These are phyloP conservation scores for Lasiommata megera DNA, from an alignment of 2,888 invertebrate genomes.

Conservation along the genomic window DNA sequence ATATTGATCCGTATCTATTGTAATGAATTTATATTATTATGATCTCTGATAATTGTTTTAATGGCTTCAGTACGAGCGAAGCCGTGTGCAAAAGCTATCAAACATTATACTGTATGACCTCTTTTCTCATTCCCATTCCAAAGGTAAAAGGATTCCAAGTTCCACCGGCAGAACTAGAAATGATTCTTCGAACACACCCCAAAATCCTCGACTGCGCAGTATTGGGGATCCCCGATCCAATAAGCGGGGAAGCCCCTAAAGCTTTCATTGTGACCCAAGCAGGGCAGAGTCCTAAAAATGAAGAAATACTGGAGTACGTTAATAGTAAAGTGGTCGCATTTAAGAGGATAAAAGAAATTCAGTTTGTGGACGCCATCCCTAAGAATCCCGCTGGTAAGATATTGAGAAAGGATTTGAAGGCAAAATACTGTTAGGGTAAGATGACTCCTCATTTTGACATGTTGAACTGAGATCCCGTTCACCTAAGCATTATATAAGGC, in stretches of 20 bases:
- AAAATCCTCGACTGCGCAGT: constrained; percentile 91
- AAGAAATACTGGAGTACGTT: constrained; percentile 84
- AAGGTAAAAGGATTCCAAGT: constrained; percentile 89
- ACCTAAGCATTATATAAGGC: too few species aligned
- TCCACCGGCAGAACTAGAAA: constrained; percentile 94
- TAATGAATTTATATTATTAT: too few species aligned
- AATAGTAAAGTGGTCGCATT: constrained; percentile 86
- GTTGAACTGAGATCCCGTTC: too few species aligned
- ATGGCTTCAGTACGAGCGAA: too few species aligned
- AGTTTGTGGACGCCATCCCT: constrained; percentile 85
- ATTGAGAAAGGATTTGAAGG: constrained; percentile 82
- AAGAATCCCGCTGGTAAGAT: constrained; percentile 91
- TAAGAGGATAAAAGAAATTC: constrained; percentile 86
- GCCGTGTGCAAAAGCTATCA: too few species aligned
- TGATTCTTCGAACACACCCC: constrained; percentile 86
- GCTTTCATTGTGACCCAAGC: constrained; percentile 85
- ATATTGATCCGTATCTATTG: too few species aligned
- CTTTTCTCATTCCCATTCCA: neutral
- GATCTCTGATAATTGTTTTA: too few species aligned
- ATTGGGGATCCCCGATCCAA: constrained; percentile 86
- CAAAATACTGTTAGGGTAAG: constrained; percentile 49
- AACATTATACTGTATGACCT: neutral
- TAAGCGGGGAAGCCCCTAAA: constrained; percentile 88
- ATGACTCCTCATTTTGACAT: too few species aligned
- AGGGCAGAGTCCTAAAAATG: constrained; percentile 60